phyloP scores from a whole-genome alignment of 2,113 vertebrate genomes.

The Trogon melanurus region DNA sequence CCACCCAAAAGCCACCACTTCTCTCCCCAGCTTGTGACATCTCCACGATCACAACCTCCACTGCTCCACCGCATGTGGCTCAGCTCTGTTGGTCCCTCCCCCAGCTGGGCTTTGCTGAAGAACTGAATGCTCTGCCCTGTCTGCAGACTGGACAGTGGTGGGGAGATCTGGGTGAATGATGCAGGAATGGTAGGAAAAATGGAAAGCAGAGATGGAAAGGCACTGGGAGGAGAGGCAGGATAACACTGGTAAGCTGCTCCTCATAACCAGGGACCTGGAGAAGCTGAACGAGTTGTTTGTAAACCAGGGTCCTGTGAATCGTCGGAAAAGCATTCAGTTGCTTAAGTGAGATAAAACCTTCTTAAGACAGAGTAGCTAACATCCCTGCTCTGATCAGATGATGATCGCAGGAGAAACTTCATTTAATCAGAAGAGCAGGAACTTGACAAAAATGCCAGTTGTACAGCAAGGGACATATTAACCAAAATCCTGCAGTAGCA shows the following conservation, averaged over 20 bases:
- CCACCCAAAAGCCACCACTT: neutral
- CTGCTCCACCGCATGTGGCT: neutral
- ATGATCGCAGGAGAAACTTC: neutral
- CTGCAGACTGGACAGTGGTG: accelerated
- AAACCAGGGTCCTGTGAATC: neutral
- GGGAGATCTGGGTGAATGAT: accelerated
- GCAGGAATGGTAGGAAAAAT: neutral
- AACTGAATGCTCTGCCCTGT: neutral
- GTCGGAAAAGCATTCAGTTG: neutral
- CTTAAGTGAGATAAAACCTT: neutral
- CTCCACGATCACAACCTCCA: neutral
- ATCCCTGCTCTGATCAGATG: neutral
- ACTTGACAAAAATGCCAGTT: neutral
- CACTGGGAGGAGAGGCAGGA: neutral
- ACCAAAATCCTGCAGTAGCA: neutral
- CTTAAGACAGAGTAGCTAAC: neutral
- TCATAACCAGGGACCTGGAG: neutral
- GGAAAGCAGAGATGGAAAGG: neutral
- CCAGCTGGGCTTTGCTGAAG: neutral
- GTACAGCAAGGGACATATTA: neutral
- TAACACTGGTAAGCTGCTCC: neutral
- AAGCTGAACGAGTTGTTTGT: neutral
- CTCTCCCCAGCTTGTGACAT: neutral
- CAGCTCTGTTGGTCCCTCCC: neutral
- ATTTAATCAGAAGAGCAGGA: neutral